phyloP scores from a whole-genome alignment of 2,113 vertebrate genomes.

The Rhinichthys klamathensis region DNA sequence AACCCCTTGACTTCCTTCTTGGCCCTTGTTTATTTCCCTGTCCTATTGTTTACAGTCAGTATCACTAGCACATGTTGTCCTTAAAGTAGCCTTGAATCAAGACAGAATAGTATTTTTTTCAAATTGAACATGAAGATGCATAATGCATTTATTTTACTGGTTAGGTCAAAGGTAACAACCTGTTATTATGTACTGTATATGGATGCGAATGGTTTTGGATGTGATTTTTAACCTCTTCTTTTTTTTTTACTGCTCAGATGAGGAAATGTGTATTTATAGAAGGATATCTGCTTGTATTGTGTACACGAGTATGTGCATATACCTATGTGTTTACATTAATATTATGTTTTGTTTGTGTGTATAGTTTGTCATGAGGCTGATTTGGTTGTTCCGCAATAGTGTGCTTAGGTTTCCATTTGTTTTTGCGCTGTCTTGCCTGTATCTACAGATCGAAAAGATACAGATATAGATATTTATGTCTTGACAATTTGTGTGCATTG shows the following conservation, averaged over 20 bases:
- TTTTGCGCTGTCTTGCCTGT: constrained; percentile 23
- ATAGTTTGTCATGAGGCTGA: not conserved
- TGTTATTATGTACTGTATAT: constrained; percentile 59
- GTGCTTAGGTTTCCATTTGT: constrained; percentile 30
- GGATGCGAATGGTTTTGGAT: constrained; percentile 58
- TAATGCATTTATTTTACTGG: constrained; percentile 65
- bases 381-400: constrained; percentile 35
- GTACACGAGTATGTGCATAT: constrained; percentile 20
- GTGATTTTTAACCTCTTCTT: constrained; percentile 56
- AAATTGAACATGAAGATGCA: constrained; percentile 69
- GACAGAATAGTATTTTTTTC: constrained; percentile 49
- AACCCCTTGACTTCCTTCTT: constrained; percentile 48
- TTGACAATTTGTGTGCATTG: constrained; percentile 44
- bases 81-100: constrained; percentile 54
- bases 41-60: constrained; percentile 66
- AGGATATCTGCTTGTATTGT: constrained; percentile 45
- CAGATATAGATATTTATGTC: constrained; percentile 42
- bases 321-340: constrained; percentile 25
- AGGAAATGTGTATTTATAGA: constrained; percentile 59
- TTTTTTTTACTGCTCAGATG: constrained; percentile 10
- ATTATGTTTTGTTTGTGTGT: constrained; percentile 30
- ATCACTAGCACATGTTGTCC: constrained; percentile 76
- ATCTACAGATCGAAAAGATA: constrained; percentile 57
- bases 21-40: constrained; percentile 58
- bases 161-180: constrained; percentile 63